These are phyloP conservation scores for Sciurus carolinensis DNA, from an alignment of 2,797 vertebrate genomes.

Conservation along the genomic window DNA sequence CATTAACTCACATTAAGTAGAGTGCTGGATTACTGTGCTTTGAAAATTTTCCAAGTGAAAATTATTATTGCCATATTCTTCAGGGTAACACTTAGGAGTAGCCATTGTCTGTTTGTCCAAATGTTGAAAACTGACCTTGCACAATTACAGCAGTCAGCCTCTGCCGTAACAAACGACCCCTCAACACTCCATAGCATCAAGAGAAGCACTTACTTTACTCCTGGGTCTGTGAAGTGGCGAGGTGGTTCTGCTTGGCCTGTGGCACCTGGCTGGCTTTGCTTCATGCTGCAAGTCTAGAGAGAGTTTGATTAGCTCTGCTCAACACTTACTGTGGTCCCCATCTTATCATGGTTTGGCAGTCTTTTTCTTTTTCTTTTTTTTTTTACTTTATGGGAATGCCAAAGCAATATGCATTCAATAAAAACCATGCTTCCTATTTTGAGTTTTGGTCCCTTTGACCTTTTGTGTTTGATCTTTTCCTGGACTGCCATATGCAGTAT, in stretches of 20 bases:
- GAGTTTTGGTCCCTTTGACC: too few species aligned
- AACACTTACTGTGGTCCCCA: background rate
- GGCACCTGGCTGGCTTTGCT: background rate
- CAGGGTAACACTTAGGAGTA: background rate
- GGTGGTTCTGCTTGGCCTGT: background rate
- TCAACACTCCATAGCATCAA: background rate
- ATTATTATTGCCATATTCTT: background rate
- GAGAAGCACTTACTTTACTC: constrained; percentile 12
- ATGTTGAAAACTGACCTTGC: background rate
- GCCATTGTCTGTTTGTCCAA: background rate
- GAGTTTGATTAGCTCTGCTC: background rate
- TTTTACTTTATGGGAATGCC: too few species aligned
- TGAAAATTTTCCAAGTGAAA: background rate
- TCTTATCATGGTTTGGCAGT: too few species aligned
- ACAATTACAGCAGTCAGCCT: background rate
- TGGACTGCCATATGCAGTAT: background rate
- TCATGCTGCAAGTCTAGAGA: background rate
- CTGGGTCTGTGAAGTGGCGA: background rate
- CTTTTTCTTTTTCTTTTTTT: too few species aligned
- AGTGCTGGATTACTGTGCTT: too few species aligned
- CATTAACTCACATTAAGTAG: background rate
- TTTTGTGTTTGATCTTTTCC: background rate
- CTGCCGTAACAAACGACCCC: background rate
- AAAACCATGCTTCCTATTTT: background rate
- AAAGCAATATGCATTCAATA: background rate